Base-by-base conservation (phyloP, 64 coral and sea anemone genomes). In the Porites australiensis region DNA sequence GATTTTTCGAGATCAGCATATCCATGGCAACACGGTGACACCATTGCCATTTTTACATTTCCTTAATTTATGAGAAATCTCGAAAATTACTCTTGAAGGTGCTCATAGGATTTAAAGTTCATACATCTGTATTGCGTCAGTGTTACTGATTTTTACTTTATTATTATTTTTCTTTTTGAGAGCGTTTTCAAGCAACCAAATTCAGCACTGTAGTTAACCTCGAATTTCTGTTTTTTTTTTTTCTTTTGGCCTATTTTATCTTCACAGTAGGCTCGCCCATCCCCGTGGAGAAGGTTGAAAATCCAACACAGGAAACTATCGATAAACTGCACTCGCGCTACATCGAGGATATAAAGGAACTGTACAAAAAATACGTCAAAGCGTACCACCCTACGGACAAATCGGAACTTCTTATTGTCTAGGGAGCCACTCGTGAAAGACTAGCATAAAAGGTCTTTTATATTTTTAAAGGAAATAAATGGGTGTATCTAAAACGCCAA, bases 261-360 rank as follows among this genome's bases (percentile, higher is more conserved):
- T 71, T 15, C 18, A 13, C 70, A 92, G 90, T 92, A 70, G 90
- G 90, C 21, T 21, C 69, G 8, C 82, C 90, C 60, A 86, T 92
- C 70, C 37, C 68, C 43, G 90, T 92, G 20, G 15, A 45, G 27
- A 92, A 92, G 55, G 20, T 71, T 73, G 80, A 18, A 51, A 74
- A 68, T 51, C 90, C 90, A 86, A 66, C 37, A 5, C n/a, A 92
- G 21, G 72, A 92, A 51, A 44, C 85, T 43, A 77, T 92, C 10
- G 82, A 92, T 71, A 21, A 55, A 51, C 75, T 92, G 5, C 90
- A 92, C 58, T 49, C 57, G 43, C 71, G 70, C 8, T 92, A 92
- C 21, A 16, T 86, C 21, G 73, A 86, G 16, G 72, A 77, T 49
- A 2, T 92, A 8, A 63, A 6, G 43, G 71, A 61, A 54, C 10